Percentiles rank a stretch among this genome's conserved stretches.
Conservation (phyloP, 2,113 vertebrate genomes). For the Atrichornis clamosus region DNA sequence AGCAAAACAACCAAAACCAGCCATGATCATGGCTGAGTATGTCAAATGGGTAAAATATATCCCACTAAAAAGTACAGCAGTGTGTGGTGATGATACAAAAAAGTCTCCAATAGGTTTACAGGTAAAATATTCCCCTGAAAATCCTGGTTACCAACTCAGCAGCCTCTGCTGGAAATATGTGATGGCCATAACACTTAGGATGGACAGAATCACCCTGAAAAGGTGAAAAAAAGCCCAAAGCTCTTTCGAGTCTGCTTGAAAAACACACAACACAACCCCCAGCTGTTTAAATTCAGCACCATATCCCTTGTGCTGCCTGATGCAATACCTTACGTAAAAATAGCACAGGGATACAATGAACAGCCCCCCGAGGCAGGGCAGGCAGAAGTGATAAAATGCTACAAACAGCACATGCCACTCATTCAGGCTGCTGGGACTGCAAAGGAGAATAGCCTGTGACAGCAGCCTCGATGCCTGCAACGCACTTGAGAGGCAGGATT, state of each 20-base stretch:
- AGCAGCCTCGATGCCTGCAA: background rate
- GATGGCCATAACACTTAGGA: background rate
- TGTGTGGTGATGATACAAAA: background rate
- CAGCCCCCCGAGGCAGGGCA: background rate
- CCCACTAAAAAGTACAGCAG: background rate
- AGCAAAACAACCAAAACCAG: background rate
- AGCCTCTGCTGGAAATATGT: background rate
- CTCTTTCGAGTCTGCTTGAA: background rate
- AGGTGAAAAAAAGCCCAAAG: background rate
- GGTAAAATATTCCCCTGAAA: background rate
- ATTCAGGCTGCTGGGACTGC: background rate
- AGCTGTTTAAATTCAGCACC: slow-evolving; percentile 5
- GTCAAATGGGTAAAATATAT: background rate
- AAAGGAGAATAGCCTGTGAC: background rate
- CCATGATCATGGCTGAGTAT: background rate
- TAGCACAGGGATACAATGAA: background rate
- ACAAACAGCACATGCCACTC: background rate
- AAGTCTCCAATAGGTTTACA: background rate
- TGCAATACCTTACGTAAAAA: background rate
- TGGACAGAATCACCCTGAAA: background rate
- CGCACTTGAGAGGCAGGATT: background rate
- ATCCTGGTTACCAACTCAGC: background rate
- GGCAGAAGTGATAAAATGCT: background rate
- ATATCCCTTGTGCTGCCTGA: background rate
- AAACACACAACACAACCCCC: background rate